Evolutionary conservation across 1,140 invertebrate genomes (phyloP), one percentile per base, ranked within the genome.

Genomic region (Cydia amplana): DNA sequence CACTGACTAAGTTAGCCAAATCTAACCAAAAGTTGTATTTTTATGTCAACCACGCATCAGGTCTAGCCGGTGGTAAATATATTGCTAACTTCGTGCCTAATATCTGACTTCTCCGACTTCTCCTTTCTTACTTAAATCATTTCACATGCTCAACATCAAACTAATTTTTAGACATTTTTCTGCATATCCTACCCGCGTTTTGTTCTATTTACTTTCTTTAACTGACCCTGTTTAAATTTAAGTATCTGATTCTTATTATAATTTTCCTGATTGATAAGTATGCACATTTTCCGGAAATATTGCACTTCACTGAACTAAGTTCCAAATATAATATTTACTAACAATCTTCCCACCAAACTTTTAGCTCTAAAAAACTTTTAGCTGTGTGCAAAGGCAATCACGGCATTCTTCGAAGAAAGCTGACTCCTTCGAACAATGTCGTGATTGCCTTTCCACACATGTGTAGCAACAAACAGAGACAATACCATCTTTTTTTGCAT

Each of bases 51-150:
- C 25, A 60, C 25, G 73, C 64, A 63, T 76, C 82, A 84, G 83
- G 81, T 84, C 80, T 82, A 10, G 81, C 79, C n/a, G 43, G 75
- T 72, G 83, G 83, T 84, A 84, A 82, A 70, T 36, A 51, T 43
- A 55, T 60, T 60, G 6, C 1, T 5, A 46, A 14, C 12, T 46
- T 2, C 20, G n/a, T 60, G 20, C 10, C 20, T 60, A 23, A 12
- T 20, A 23, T 60, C n/a, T 46, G 32, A 51, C 23, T 2, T 51
- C 40, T 43, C 40, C 40, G 32, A 36, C 51, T 55, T 60, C 18
- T 23, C n/a, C 51, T 1, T 18, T 55, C 51, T 55, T 55, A 0
- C 18, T 55, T 18, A 18, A 55, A 55, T 6, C 9, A 55, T 64
- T 75, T 65, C 67, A 77, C 46, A 18, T 60, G 74, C 72, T 75